Evolutionary conservation across 2,113 vertebrate species (phyloP).

Genomic region (Pandion haliaetus): DNA sequence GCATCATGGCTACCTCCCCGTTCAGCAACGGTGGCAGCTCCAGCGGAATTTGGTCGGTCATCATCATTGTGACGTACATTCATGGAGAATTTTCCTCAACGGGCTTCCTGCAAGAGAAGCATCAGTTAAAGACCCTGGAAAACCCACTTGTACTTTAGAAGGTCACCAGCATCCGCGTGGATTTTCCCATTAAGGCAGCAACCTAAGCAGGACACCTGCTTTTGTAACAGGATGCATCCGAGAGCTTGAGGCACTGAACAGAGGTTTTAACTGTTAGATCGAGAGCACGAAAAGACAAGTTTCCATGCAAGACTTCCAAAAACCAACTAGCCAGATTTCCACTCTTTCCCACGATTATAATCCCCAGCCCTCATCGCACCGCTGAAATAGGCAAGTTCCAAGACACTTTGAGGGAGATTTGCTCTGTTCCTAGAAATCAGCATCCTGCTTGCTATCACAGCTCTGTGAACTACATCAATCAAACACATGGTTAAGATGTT

Average conservation of each 20-base stretch:
- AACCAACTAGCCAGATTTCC: background rate
- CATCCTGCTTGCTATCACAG: background rate
- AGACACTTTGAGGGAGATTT: background rate
- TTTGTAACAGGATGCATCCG: accelerated
- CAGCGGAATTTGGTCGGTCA: constrained; percentile 99
- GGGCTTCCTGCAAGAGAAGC: constrained; percentile 80
- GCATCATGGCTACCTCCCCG: constrained; percentile 94
- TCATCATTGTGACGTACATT: constrained; percentile 99
- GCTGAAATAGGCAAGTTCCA: background rate
- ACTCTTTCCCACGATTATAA: background rate
- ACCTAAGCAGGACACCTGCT: background rate
- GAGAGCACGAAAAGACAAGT: background rate
- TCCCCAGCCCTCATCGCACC: background rate
- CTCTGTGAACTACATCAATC: background rate
- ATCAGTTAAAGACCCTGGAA: background rate
- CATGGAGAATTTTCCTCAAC: constrained; percentile 95
- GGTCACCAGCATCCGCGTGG: accelerated
- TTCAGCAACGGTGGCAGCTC: constrained; percentile 95
- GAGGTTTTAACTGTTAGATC: background rate
- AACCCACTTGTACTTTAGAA: background rate
- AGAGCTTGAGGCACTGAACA: accelerated
- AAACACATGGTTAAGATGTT: accelerated
- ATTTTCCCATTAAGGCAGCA: background rate
- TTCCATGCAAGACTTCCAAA: background rate
- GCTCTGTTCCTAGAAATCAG: background rate